Conservation (phyloP, 2,888 invertebrate genomes). For the Pachliopta kotzebuea region DNA sequence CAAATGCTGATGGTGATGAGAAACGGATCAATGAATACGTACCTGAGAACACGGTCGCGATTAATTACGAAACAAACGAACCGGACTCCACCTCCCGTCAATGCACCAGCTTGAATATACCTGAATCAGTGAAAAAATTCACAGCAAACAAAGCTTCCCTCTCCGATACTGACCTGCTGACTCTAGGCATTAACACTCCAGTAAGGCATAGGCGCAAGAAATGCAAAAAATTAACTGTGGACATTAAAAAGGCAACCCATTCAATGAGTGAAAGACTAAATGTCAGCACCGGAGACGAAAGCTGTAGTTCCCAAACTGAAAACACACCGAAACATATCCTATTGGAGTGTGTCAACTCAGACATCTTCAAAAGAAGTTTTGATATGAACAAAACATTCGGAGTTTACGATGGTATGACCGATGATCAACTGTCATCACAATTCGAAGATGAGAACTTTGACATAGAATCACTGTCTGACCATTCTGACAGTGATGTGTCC, state of each 20-base stretch:
- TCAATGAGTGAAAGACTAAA: conserved; percentile 49
- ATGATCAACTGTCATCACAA: conserved; percentile 40
- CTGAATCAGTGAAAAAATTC: conserved; percentile 51
- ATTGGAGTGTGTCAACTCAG: conserved; percentile 54
- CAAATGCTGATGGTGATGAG: conserved; percentile 30
- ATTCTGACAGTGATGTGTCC: conserved; percentile 54
- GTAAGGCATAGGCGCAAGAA: conserved; percentile 45
- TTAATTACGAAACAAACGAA: conserved; percentile 50
- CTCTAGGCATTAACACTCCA: conserved; percentile 36
- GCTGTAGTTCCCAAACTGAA: conserved; percentile 46
- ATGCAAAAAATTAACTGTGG: conserved; percentile 57
- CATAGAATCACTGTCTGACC: conserved; percentile 59
- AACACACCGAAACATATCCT: conserved; percentile 69
- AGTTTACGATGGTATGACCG: conserved; percentile 54
- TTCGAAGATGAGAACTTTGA: conserved; percentile 54
- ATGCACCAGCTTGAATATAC: conserved; percentile 47
- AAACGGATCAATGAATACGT: conserved; percentile 34
- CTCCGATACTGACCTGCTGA: conserved; percentile 64
- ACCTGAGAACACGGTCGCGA: conserved; percentile 37
- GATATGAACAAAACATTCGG: conserved; percentile 66
- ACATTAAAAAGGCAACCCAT: conserved; percentile 60
- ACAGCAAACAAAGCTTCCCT: conserved; percentile 56
- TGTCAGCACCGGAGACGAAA: conserved; percentile 7
- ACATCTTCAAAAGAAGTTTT: conserved; percentile 56
- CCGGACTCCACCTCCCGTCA: conserved; percentile 61